phyloP scores from a whole-genome alignment of 2,113 vertebrate species.

The Heptranchias perlo region DNA sequence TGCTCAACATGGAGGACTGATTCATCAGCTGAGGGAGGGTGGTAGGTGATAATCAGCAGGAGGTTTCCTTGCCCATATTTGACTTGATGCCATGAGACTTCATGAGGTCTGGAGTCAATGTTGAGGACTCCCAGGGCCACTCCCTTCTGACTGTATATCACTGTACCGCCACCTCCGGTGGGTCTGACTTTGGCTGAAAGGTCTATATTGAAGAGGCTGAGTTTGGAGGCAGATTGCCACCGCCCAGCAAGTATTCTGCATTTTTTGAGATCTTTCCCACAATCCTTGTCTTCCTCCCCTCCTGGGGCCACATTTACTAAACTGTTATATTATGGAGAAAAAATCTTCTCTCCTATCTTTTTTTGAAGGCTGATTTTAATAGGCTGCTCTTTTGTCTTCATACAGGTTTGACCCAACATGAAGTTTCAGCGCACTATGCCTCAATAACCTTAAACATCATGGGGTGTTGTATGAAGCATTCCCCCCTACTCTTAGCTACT shows the following conservation, averaged over 20 bases:
- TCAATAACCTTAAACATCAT: neutral
- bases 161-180: too few species aligned
- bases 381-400: neutral
- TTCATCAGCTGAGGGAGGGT: too few species aligned
- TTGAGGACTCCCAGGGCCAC: too few species aligned
- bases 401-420: neutral
- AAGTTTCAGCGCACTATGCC: neutral
- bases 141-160: too few species aligned
- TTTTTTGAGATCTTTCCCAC: neutral
- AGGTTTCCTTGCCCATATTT: too few species aligned
- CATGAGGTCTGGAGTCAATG: too few species aligned
- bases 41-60: too few species aligned
- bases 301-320: neutral
- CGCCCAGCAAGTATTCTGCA: neutral
- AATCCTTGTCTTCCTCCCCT: neutral
- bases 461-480: neutral
- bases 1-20: too few species aligned
- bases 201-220: neutral
- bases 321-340: neutral
- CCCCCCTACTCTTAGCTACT: neutral
- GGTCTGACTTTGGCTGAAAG: too few species aligned
- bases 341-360: neutral
- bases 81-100: too few species aligned
- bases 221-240: neutral
- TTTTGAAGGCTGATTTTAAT: neutral